Evolutionary conservation across 2,888 invertebrate species (phyloP).

Genomic region (Apodemia zela): DNA sequence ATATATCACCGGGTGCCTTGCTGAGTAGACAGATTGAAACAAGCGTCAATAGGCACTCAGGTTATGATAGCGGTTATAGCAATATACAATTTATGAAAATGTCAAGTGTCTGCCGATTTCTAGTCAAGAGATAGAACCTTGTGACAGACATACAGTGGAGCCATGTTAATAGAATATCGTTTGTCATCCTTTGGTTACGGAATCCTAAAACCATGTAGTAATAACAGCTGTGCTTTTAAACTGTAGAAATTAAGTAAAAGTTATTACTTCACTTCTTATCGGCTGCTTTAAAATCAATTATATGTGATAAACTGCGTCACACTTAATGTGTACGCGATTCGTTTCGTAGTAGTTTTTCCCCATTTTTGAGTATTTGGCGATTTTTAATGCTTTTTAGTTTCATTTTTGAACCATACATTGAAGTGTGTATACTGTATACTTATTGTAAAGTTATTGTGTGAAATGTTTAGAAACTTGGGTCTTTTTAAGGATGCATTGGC

Average conservation of each 20-base stretch:
- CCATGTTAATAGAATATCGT: too few species aligned
- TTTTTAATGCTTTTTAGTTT: slow-evolving; percentile 19
- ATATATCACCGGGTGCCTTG: too few species aligned
- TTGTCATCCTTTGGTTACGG: too few species aligned
- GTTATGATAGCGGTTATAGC: too few species aligned
- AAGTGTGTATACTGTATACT: neutral
- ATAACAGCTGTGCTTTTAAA: neutral
- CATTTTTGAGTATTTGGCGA: slow-evolving; percentile 22
- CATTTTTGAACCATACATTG: slow-evolving; percentile 21
- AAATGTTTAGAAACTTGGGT: neutral
- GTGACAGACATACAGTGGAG: too few species aligned
- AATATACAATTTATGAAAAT: too few species aligned
- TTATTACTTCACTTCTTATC: slow-evolving; percentile 26
- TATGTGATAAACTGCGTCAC: slow-evolving; percentile 32
- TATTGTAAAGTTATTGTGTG: neutral
- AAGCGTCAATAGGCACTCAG: too few species aligned
- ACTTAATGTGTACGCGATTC: slow-evolving; percentile 27
- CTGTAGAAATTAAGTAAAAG: slow-evolving; percentile 13
- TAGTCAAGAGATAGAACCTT: too few species aligned
- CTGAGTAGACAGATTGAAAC: too few species aligned
- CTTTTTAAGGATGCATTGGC: too few species aligned
- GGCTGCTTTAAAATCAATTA: slow-evolving; percentile 21
- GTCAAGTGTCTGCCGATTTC: too few species aligned
- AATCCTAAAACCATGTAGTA: too few species aligned
- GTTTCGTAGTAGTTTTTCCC: slow-evolving; percentile 23